Evolutionary conservation across 1,140 invertebrate species (phyloP).

Genomic region (Drosophila aff.): DNA sequence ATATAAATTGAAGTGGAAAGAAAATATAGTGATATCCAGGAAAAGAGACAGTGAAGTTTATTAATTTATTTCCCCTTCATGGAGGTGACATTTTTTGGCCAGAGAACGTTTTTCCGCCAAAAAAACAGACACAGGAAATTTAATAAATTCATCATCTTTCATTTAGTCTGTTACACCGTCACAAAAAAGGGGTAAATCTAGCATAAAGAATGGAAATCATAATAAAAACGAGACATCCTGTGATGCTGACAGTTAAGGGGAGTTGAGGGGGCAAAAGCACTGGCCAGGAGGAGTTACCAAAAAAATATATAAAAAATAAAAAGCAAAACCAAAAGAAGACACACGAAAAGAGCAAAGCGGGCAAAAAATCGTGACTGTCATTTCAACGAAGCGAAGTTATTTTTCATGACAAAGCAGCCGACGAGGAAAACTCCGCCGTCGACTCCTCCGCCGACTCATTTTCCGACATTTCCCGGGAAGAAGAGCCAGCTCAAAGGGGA

Average conservation of each 20-base stretch:
- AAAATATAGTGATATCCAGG: neutral
- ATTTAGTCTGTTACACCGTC: conserved; percentile 69
- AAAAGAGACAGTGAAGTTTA: neutral
- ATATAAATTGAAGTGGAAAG: neutral
- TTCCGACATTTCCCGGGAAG: conserved; percentile 7
- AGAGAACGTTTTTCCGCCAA: neutral
- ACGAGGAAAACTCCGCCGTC: conserved; percentile 50
- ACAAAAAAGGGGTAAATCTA: conserved; percentile 24
- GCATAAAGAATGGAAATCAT: conserved; percentile 46
- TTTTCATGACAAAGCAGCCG: conserved; percentile 80
- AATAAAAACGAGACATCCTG: conserved; percentile 39
- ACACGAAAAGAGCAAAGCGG: conserved; percentile 36
- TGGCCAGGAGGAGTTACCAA: conserved; percentile 34
- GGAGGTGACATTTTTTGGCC: conserved; percentile 1
- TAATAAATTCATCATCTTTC: conserved; percentile 82
- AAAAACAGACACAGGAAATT: conserved; percentile 46
- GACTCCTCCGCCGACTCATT: conserved; percentile 42
- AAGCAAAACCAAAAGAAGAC: conserved; percentile 5
- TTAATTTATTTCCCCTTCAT: neutral
- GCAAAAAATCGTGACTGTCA: conserved; percentile 79
- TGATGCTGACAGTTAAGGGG: neutral
- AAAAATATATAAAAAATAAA: conserved; percentile 20
- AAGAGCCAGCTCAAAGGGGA: neutral
- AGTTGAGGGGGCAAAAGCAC: neutral
- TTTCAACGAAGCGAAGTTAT: conserved; percentile 82